Percentiles rank a stretch among this genome's conserved stretches.
Conservation (phyloP, 2,888 invertebrate species). For the Sphaerophoria rueppellii region DNA sequence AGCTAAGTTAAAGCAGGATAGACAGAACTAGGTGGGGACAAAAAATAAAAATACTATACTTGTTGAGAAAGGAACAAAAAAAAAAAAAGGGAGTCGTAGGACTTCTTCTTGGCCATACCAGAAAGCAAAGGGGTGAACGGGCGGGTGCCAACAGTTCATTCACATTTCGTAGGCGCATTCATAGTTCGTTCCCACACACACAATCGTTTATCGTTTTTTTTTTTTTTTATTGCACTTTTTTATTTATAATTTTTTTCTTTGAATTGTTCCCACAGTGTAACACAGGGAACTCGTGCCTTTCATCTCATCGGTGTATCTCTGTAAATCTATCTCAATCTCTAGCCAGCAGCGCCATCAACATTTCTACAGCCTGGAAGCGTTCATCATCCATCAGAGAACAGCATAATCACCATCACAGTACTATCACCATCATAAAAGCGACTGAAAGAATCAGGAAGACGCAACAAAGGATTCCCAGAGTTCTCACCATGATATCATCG, state of each 20-base stretch:
- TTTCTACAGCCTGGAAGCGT: slow-evolving; percentile 34
- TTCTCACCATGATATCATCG: slow-evolving; percentile 5
- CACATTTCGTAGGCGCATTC: slow-evolving; percentile 72
- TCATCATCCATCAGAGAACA: slow-evolving; percentile 53
- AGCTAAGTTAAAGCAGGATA: slow-evolving; percentile 40
- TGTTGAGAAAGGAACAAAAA: slow-evolving; percentile 55
- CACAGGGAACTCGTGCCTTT: slow-evolving; percentile 32
- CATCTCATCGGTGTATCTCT: slow-evolving; percentile 1
- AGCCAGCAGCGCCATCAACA: slow-evolving; percentile 6
- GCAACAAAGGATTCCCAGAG: slow-evolving; percentile 43
- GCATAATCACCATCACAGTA: slow-evolving; percentile 26
- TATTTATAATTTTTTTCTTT: no score
- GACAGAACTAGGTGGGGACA: slow-evolving; percentile 25
- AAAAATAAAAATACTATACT: slow-evolving; percentile 71
- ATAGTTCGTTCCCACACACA: slow-evolving; percentile 66
- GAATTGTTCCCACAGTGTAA: slow-evolving; percentile 58
- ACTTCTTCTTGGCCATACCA: slow-evolving; percentile 28
- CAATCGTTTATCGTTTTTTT: slow-evolving; percentile 5
- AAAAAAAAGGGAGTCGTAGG: slow-evolving; percentile 5
- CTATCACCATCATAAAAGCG: slow-evolving; percentile 22
- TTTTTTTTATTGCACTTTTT: neutral
- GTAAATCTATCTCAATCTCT: neutral
- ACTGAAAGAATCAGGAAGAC: slow-evolving; percentile 59
- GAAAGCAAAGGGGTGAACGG: neutral
- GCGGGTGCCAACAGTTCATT: slow-evolving; percentile 67